Evolutionary conservation across 2,888 invertebrate genomes (phyloP), one percentile per base, ranked within the genome.

Genomic region (Galeopsomyia nigrocyanea): DNA sequence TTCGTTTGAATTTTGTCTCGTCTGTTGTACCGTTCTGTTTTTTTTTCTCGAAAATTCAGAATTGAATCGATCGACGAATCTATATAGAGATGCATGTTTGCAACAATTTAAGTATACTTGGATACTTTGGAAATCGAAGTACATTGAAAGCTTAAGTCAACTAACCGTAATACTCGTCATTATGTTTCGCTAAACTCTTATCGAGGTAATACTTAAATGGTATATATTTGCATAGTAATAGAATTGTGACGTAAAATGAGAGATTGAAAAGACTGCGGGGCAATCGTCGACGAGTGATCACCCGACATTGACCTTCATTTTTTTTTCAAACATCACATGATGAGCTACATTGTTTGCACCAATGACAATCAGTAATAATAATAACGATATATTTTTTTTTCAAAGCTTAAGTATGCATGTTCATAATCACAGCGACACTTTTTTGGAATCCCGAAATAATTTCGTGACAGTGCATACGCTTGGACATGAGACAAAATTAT

Each of bases 1-100:
- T 55, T 62, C 58, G 13, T 68, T 72, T 62, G 13, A 5, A 17
- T 39, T 60, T 55, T 0, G 17, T 51, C 31, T 26, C n/a, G 17
- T 49, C 49, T 10, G 13, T 31, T 21, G 31, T 55, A 14, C 6
- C 31, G 14, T 10, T 58, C 46, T 39, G 16, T 47, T 60, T 63
- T 64, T 53, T 63, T 17, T 17, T 47, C 47, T 55, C 60, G 7
- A 7, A 39, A 1, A 51, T 17, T 58, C 21, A n/a, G 47, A 10
- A 21, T 55, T 50, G 49, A 5, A 13, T 64, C 67, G 63, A 74
- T 74, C 67, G 70, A 71, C 70, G 67, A 74, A 74, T 69, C 39
- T 39, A 53, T 26, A 58, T 58, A 55, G 47, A n/a, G 26, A 64
- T 26, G 53, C 16, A 26, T 7, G 19, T 51, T 55, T 53, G 31